Base-by-base conservation (phyloP, 1,140 invertebrate genomes). In the Brachionus asplanchnoidis region DNA sequence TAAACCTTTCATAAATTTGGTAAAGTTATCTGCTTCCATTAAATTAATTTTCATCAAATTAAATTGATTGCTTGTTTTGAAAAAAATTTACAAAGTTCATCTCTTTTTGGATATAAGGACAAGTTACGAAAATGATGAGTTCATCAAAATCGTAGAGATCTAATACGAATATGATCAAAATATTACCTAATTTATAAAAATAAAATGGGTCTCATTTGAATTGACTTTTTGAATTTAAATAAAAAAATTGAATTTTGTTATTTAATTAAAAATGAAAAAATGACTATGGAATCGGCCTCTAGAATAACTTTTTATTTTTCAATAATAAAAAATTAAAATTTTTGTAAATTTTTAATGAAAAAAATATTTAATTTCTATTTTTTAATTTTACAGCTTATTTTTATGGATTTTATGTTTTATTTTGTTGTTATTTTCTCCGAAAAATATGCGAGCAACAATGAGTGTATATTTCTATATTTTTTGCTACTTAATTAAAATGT, bases 1-100 rank as follows among this genome's bases (percentile, higher is more conserved):
- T 36, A 44, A 56, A 82, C 79, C 65, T 68, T 82, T 60, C n/a
- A 82, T 68, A 68, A 82, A 82, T 68, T 82, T 68, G 8, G 53
- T 26, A 68, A 65, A 82, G 53, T 20, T 82, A 11, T 82, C 79
- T 46, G 65, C 53, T 82, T 82, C 79, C 79, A 82, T 82, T 50
- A 50, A 77, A 77, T 50, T 77, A 12, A 26, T 77, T 77, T 77
- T 77, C 44, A 77, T 73, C 36, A 73, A 73, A 20, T 60, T 60
- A 73, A 73, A 17, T 73, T 32, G 26, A 32, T 40, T 17, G 66
- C 26, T 68, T 40, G 6, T 32, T 32, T 32, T 40, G 26, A 68
- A 68, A n/a, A 68, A 68, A 32, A 68, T 32, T 68, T 14, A 40
- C 14, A 68, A 73, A 73, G 14, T 73, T 32, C 32, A 42, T 73